Conservation (phyloP, 2,797 vertebrate genomes). For the Valencia hispanica region DNA sequence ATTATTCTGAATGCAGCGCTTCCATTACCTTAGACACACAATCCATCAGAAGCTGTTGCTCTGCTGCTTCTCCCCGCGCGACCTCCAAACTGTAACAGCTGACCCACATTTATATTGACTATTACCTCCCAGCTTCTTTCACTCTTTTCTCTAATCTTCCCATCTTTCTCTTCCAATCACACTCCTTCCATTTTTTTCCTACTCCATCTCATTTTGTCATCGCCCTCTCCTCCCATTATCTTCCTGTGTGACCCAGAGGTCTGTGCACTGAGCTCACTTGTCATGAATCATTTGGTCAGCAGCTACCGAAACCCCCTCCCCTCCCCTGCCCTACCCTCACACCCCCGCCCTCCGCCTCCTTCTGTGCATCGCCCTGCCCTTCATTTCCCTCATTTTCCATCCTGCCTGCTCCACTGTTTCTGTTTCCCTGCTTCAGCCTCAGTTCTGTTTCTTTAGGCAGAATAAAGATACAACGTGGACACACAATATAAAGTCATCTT, state of each 20-base stretch:
- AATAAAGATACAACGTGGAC: not conserved
- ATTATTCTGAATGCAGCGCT: not conserved
- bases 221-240: constrained; percentile 31
- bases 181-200: constrained; percentile 25
- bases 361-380: constrained; percentile 1
- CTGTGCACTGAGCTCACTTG: constrained; percentile 54
- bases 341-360: constrained; percentile 17
- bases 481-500: not conserved
- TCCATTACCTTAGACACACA: not conserved
- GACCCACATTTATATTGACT: constrained; percentile 20
- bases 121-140: constrained; percentile 6
- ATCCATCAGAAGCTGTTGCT: not conserved
- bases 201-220: constrained; percentile 19
- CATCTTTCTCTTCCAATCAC: constrained; percentile 28
- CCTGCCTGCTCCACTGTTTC: not conserved
- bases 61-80: not conserved
- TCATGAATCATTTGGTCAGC: constrained; percentile 67
- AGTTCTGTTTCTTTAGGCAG: not conserved
- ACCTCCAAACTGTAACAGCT: constrained; percentile 16
- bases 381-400: not conserved
- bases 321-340: too few relatives aligned
- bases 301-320: constrained; percentile 29
- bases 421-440: not conserved
- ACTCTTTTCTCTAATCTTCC: constrained; percentile 17
- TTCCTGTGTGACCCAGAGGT: constrained; percentile 49